phyloP scores from a whole-genome alignment of 2,888 invertebrate species.

The Cyclophora albipunctata region DNA sequence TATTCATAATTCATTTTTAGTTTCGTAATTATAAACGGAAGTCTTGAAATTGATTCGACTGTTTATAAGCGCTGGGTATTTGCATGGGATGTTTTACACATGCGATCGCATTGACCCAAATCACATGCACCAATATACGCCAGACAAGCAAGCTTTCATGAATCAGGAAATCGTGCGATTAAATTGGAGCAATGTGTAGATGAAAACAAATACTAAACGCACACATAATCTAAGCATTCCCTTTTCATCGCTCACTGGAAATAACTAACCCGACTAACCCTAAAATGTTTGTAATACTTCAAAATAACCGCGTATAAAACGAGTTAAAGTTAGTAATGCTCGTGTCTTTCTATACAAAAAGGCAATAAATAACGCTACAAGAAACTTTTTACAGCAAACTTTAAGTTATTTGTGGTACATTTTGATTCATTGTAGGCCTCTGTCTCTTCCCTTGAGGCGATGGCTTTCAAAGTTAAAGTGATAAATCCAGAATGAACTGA shows the following conservation, averaged over 20 bases:
- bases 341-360: constrained; percentile 2
- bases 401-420: constrained; percentile 27
- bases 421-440: constrained; percentile 37
- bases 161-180: constrained; percentile 4
- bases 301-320: too few species aligned
- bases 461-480: constrained; percentile 15
- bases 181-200: too few species aligned
- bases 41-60: constrained; percentile 22
- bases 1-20: too few species aligned
- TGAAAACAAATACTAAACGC: too few species aligned
- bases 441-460: constrained; percentile 18
- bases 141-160: constrained; percentile 15
- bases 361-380: constrained; percentile 17
- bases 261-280: too few species aligned
- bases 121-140: constrained; percentile 23
- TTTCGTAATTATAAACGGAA: constrained; percentile 21
- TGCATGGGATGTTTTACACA: constrained; percentile 31
- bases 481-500: constrained; percentile 14
- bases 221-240: too few species aligned
- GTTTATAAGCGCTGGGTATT: constrained; percentile 30
- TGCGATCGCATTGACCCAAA: constrained; percentile 45
- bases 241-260: too few species aligned
- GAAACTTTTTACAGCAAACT: constrained; percentile 33
- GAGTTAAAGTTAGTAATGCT: not conserved
- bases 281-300: too few species aligned